Conservation (phyloP, 2,113 vertebrate species). For the Spermophilus dauricus region DNA sequence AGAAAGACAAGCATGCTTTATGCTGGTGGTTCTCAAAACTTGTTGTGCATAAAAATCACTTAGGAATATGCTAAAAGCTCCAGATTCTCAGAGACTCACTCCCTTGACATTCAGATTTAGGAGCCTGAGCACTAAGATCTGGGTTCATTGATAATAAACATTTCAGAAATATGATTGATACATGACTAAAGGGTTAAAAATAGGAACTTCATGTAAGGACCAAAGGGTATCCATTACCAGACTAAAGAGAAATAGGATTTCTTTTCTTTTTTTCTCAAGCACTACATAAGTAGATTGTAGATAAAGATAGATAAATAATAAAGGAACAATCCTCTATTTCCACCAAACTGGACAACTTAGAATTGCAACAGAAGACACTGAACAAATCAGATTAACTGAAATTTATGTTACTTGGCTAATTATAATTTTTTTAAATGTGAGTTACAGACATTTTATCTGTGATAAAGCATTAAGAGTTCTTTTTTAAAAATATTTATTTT, state of each 20-base stretch:
- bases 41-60: background rate
- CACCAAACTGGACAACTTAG: background rate
- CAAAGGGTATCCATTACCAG: background rate
- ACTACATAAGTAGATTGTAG: background rate
- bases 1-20: background rate
- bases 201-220: background rate
- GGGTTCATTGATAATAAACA: background rate
- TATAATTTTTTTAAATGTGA: background rate
- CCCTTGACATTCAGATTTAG: background rate
- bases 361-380: background rate
- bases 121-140: background rate
- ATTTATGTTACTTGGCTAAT: background rate
- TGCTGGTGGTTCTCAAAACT: background rate
- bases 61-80: background rate
- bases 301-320: background rate
- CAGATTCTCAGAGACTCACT: background rate
- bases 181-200: background rate
- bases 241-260: slow-evolving; percentile 22
- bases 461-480: background rate
- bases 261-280: background rate
- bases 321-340: background rate
- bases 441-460: slow-evolving; percentile 13
- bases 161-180: slow-evolving; percentile 10
- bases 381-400: background rate
- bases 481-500: no score